Conservation (phyloP, 2,113 vertebrate species). For the Panurus biarmicus region DNA sequence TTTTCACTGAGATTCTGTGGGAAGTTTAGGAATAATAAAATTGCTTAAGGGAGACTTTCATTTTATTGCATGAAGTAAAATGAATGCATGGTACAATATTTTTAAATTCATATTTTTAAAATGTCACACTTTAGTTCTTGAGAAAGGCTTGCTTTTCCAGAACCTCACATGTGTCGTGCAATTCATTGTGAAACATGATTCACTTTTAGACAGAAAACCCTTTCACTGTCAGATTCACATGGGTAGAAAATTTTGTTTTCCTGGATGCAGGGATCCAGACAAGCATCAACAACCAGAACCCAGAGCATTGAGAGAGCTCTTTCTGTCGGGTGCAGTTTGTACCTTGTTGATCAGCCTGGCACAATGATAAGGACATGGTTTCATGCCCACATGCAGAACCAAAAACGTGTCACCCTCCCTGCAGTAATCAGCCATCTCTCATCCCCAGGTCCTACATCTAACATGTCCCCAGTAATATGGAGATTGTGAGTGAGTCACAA, state of each 20-base stretch:
- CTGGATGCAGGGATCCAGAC: neutral
- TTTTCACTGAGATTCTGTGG: neutral
- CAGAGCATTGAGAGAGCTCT: neutral
- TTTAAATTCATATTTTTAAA: neutral
- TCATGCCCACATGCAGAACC: neutral
- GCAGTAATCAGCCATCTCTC: neutral
- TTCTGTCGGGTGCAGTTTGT: neutral
- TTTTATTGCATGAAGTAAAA: neutral
- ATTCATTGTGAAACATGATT: neutral
- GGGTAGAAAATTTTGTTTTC: neutral
- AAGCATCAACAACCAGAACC: neutral
- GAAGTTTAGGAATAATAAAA: neutral
- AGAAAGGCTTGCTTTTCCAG: neutral
- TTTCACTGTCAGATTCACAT: neutral
- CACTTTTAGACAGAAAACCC: neutral
- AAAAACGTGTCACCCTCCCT: neutral
- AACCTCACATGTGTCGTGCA: neutral
- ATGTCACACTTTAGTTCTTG: neutral
- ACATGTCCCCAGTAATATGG: rapidly evolving
- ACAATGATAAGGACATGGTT: neutral
- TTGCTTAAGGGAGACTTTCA: neutral
- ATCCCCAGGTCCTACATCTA: neutral
- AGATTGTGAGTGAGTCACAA: neutral
- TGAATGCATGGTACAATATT: neutral
- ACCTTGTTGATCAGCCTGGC: neutral